phyloP scores from a whole-genome alignment of 2,888 invertebrate genomes.

The Proisotoma minuta region DNA sequence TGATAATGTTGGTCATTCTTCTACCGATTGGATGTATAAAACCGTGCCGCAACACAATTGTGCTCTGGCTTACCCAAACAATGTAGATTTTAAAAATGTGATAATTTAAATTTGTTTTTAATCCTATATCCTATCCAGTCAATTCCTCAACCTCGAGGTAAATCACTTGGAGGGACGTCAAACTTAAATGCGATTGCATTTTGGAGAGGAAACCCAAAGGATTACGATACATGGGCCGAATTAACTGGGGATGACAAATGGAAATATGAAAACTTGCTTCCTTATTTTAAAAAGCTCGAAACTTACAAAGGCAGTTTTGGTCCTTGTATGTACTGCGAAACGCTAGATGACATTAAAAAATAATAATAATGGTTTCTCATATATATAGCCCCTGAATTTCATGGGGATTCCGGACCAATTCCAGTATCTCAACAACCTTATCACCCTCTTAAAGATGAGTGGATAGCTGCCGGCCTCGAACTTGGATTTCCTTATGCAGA shows the following conservation, averaged over 20 bases:
- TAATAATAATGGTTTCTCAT: no score
- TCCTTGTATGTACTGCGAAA: background rate
- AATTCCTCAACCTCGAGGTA: background rate
- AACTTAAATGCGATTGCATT: background rate
- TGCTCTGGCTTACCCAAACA: background rate
- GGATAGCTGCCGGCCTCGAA: background rate
- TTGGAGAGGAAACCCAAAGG: background rate
- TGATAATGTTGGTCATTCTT: background rate
- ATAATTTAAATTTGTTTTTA: no score
- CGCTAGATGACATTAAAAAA: background rate
- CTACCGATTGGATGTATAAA: background rate
- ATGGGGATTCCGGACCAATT: background rate
- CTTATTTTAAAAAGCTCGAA: background rate
- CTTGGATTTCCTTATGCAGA: background rate
- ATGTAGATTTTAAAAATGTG: background rate
- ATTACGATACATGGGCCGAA: background rate
- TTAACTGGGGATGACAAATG: background rate
- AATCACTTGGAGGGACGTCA: background rate
- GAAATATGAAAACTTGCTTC: background rate
- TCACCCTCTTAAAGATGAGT: background rate
- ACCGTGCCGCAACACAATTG: background rate
- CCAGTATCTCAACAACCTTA: background rate
- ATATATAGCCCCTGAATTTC: background rate
- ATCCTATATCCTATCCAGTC: no score
- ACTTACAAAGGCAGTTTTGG: background rate